Conservation (phyloP, 2,888 invertebrate species). For the Zygothrica quintamaculata region DNA sequence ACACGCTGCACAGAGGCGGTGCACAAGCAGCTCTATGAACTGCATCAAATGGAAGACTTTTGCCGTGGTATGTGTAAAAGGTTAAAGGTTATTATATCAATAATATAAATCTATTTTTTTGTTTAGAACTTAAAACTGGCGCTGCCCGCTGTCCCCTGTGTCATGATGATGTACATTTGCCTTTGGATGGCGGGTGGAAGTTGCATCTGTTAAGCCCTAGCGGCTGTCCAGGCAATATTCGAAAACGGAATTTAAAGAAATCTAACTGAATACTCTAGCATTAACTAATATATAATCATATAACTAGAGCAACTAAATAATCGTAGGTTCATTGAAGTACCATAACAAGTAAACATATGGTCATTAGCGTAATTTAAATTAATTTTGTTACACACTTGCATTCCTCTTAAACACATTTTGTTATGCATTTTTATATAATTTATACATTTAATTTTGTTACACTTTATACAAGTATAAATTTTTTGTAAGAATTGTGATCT, state of each 20-base stretch:
- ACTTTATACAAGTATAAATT: conserved; percentile 46
- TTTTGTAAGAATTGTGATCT: conserved; percentile 77
- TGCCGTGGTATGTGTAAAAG: conserved; percentile 86
- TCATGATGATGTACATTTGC: conserved; percentile 89
- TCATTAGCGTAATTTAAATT: conserved; percentile 50
- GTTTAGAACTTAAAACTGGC: conserved; percentile 84
- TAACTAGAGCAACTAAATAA: conserved; percentile 39
- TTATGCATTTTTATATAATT: conserved; percentile 49
- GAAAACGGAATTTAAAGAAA: conserved; percentile 70
- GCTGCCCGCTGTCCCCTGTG: conserved; percentile 95
- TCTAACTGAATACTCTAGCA: conserved; percentile 52
- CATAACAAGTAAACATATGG: conserved; percentile 12
- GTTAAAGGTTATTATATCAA: no score
- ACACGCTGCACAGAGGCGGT: conserved; percentile 90
- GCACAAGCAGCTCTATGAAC: conserved; percentile 87
- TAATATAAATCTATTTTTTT: background rate
- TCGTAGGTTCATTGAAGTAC: conserved; percentile 15
- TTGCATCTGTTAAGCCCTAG: conserved; percentile 87
- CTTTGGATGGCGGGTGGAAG: conserved; percentile 92
- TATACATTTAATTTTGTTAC: conserved; percentile 57
- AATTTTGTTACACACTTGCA: conserved; percentile 51
- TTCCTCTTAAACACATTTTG: conserved; percentile 62
- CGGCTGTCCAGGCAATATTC: conserved; percentile 85
- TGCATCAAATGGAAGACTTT: conserved; percentile 87
- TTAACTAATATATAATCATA: conserved; percentile 39